Percentiles rank a stretch among this genome's conserved stretches.
Conservation (phyloP, 23 tunicate species). For the Trididemnum clinides region DNA sequence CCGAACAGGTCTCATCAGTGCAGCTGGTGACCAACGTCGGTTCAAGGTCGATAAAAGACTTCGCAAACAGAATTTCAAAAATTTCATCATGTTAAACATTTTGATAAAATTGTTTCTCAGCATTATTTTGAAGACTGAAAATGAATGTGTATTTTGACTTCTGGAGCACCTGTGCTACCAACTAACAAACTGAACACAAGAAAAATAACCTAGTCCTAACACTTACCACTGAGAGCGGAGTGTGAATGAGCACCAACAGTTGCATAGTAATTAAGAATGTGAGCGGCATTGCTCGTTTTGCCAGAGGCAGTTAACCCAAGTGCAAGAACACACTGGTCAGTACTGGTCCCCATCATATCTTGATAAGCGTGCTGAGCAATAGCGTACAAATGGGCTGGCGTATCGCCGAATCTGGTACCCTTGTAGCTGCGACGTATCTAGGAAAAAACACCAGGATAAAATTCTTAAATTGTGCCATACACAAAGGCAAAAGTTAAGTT, state of each 20-base stretch:
- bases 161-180: too few relatives aligned
- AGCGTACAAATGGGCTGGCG: slow-evolving; percentile 86
- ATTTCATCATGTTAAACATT: too few relatives aligned
- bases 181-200: too few relatives aligned
- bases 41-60: too few relatives aligned
- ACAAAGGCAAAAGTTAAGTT: too few relatives aligned
- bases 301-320: slow-evolving; percentile 71
- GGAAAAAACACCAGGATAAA: neutral
- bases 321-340: slow-evolving; percentile 70
- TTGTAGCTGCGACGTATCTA: slow-evolving; percentile 71
- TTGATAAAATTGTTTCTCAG: too few relatives aligned
- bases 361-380: slow-evolving; percentile 88
- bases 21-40: too few relatives aligned
- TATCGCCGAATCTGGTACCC: slow-evolving; percentile 80
- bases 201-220: neutral
- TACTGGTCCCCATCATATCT: slow-evolving; percentile 51
- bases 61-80: too few relatives aligned
- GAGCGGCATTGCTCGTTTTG: slow-evolving; percentile 37
- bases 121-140: too few relatives aligned
- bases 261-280: slow-evolving; percentile 57
- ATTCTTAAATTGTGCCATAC: neutral
- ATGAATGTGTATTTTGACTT: too few relatives aligned
- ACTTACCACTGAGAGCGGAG: neutral
- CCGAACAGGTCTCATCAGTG: too few relatives aligned
- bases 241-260: slow-evolving; percentile 15